phyloP scores from a whole-genome alignment of 1,140 invertebrate species.

The Neodiprion fabricii region DNA sequence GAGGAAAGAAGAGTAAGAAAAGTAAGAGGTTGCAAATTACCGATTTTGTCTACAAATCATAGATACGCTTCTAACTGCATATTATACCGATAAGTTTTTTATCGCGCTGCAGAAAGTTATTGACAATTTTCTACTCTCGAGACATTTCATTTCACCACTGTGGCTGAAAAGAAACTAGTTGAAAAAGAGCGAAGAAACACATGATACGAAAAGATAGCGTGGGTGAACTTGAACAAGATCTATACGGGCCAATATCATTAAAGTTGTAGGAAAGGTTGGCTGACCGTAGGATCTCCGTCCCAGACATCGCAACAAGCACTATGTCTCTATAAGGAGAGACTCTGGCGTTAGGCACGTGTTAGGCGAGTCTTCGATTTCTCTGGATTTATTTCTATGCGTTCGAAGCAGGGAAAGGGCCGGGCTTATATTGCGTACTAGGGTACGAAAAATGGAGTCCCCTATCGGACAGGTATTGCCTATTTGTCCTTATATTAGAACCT shows the following conservation, averaged over 20 bases:
- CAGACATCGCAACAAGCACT: not conserved
- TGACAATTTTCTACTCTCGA: too few relatives aligned
- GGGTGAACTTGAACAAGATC: slow-evolving; percentile 6
- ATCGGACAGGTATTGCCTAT: slow-evolving; percentile 5
- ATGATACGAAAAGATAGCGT: not conserved
- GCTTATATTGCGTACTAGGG: not conserved
- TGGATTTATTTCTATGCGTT: not conserved
- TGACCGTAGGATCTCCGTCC: not conserved
- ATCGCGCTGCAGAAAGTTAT: too few relatives aligned
- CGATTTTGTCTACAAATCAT: too few relatives aligned
- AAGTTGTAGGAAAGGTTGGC: slow-evolving; percentile 10
- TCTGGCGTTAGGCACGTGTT: slow-evolving; percentile 1
- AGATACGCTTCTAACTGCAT: too few relatives aligned
- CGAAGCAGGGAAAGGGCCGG: not conserved
- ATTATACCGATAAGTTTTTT: too few relatives aligned
- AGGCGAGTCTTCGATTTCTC: slow-evolving; percentile 9
- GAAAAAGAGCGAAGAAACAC: too few relatives aligned
- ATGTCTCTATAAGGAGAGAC: slow-evolving; percentile 7
- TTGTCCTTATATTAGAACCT: not conserved
- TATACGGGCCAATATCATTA: slow-evolving; percentile 8
- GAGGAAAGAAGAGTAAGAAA: too few relatives aligned
- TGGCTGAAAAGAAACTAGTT: too few relatives aligned
- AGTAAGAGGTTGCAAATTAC: too few relatives aligned
- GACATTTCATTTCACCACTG: too few relatives aligned
- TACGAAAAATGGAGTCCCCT: not conserved